These are phyloP conservation scores for Megamerina dolium DNA, from an alignment of 2,888 invertebrate species.

Conservation along the genomic window DNA sequence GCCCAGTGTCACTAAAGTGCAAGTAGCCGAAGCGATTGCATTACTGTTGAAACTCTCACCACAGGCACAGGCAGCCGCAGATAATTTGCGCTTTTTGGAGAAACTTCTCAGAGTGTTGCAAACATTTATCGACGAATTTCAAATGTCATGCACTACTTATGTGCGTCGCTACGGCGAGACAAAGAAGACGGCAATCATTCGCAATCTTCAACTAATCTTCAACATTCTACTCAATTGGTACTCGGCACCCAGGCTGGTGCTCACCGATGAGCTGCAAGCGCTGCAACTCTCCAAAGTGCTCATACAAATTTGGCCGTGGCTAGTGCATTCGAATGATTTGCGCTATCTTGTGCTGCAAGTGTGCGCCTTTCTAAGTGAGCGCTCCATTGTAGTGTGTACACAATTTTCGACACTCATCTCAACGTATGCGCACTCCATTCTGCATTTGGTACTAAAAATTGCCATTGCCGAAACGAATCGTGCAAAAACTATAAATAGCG, in stretches of 20 bases:
- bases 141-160: slow-evolving; percentile 33
- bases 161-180: slow-evolving; percentile 39
- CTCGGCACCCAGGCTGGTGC: slow-evolving; percentile 28
- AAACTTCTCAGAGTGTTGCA: slow-evolving; percentile 32
- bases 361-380: slow-evolving; percentile 37
- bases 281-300: slow-evolving; percentile 27
- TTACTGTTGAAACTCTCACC: slow-evolving; percentile 36
- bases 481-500: slow-evolving; percentile 26
- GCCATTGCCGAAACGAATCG: slow-evolving; percentile 36
- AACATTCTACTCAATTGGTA: slow-evolving; percentile 41
- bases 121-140: slow-evolving; percentile 31
- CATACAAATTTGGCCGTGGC: slow-evolving; percentile 43
- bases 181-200: slow-evolving; percentile 35
- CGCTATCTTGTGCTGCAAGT: slow-evolving; percentile 31
- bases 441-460: slow-evolving; percentile 37
- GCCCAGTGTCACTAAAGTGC: slow-evolving; percentile 26
- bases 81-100: slow-evolving; percentile 28
- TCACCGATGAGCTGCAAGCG: slow-evolving; percentile 31
- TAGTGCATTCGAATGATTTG: slow-evolving; percentile 35
- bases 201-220: slow-evolving; percentile 33
- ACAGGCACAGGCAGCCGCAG: slow-evolving; percentile 28
- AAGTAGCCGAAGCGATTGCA: slow-evolving; percentile 35
- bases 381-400: slow-evolving; percentile 42
- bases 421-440: slow-evolving; percentile 33
- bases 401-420: slow-evolving; percentile 31